Percentiles rank a stretch among this genome's conserved stretches.
These are phyloP conservation scores for Zaprionus taronus DNA, from an alignment of 1,140 invertebrate genomes.

Conservation along the genomic window DNA sequence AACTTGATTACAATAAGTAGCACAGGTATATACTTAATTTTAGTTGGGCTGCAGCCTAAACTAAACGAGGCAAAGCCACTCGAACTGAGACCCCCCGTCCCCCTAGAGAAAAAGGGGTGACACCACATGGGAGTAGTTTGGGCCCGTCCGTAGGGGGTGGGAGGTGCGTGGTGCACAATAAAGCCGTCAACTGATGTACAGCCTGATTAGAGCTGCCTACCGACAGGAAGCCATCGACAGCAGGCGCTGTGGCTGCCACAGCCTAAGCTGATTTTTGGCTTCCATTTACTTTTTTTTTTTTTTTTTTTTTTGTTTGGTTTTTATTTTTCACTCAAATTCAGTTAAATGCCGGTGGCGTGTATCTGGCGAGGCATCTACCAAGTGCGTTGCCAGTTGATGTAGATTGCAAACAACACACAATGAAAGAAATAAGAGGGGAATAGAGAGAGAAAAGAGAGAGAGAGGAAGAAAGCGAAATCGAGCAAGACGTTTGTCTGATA, in stretches of 20 bases:
- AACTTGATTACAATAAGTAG: slow-evolving; percentile 72
- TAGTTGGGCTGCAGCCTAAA: slow-evolving; percentile 42
- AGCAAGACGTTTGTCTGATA: slow-evolving; percentile 44
- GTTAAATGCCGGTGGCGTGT: slow-evolving; percentile 59
- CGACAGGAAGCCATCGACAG: slow-evolving; percentile 3
- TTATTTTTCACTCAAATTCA: slow-evolving; percentile 69
- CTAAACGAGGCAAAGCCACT: neutral
- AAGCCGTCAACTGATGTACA: slow-evolving; percentile 27
- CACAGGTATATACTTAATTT: slow-evolving; percentile 18
- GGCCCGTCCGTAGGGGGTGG: neutral
- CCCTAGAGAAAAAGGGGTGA: slow-evolving; percentile 12
- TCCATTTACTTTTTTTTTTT: slow-evolving; percentile 33
- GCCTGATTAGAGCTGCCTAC: slow-evolving; percentile 47
- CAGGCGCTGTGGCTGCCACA: slow-evolving; percentile 31
- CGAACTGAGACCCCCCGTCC: neutral
- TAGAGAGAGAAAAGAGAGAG: neutral
- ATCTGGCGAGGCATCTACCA: slow-evolving; percentile 57
- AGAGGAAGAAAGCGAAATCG: too few species aligned
- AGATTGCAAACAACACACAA: slow-evolving; percentile 15
- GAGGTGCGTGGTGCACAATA: neutral
- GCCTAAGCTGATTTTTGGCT: slow-evolving; percentile 52
- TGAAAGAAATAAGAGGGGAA: neutral
- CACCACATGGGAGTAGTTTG: neutral
- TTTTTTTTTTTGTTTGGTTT: slow-evolving; percentile 36
- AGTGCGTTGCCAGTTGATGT: slow-evolving; percentile 44